These are phyloP conservation scores for Tetrao urogallus DNA, from an alignment of 2,113 vertebrate genomes.

Conservation along the genomic window DNA sequence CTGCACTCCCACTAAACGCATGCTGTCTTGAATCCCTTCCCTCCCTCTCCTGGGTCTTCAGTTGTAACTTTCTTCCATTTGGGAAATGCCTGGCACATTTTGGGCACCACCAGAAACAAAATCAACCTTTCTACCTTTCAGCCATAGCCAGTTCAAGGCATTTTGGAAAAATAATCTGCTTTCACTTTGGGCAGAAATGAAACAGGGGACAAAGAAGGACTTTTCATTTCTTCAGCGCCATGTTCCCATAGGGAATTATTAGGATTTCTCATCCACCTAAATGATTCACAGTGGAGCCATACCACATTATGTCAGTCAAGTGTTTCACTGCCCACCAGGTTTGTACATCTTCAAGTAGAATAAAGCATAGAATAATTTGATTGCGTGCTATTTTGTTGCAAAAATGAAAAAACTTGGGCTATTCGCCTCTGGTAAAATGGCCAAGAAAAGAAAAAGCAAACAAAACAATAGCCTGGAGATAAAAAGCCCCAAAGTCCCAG, in stretches of 20 bases:
- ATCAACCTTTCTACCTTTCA: neutral
- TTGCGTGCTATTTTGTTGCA: neutral
- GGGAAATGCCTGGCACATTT: neutral
- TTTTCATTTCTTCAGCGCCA: accelerated
- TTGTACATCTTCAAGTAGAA: neutral
- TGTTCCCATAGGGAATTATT: neutral
- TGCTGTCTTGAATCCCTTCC: neutral
- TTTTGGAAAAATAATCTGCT: neutral
- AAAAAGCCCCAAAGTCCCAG: neutral
- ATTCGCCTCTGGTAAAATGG: neutral
- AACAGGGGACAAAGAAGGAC: neutral
- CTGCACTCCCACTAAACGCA: neutral
- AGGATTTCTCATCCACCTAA: neutral
- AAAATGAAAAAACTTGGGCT: neutral
- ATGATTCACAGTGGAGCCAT: neutral
- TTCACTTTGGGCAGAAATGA: neutral
- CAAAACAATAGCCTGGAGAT: neutral
- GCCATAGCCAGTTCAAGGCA: neutral
- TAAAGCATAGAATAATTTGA: neutral
- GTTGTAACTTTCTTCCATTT: neutral
- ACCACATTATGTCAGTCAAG: neutral
- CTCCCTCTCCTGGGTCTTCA: neutral
- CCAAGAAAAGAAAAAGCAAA: neutral
- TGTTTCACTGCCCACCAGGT: neutral
- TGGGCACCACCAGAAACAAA: neutral